Evolutionary conservation across 1,140 invertebrate species (phyloP), one percentile per base, ranked within the genome.

Genomic region (Anastrepha ludens): DNA sequence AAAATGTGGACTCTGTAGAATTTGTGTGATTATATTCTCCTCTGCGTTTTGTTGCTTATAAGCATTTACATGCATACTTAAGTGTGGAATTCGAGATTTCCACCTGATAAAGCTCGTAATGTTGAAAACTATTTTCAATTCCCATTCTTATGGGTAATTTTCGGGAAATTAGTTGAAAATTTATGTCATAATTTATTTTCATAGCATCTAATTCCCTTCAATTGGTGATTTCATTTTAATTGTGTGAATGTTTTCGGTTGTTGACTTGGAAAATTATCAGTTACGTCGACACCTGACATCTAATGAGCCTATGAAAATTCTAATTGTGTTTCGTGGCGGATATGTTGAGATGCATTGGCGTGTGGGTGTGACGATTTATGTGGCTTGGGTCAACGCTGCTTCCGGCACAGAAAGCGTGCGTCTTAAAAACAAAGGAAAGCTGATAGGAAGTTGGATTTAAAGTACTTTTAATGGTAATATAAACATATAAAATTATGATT

Each of bases 191-290:
- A 74, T 74, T 74, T 74, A 44, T 44, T 74, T 74, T 47, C 41
- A 74, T 74, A 44, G 11, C 60, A 62, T 13, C 60, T 44, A 70
- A 70, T 70, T 70, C 29, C 39, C 3, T 17, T 74, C 6, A 13
- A 47, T 29, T 47, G 67, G 7, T 81, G 74, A 81, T 81, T 81
- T 81, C 74, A 29, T 81, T 55, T 81, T 81, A 81, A 81, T 81
- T 81, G 74, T 81, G 74, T 55, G 74, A 81, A 81, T 81, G 20
- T 81, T 81, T 81, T 20, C 74, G 47, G 74, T 81, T 81, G 74
- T 81, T 81, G 9, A 29, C 74, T 81, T 55, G 17, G 74, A 81
- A 81, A 81, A 81, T 81, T 50, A 29, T 55, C 8, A 39, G 47
- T n/a, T n/a, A 8, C 47, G 17, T n/a, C 47, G n/a, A 41, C 74